These are phyloP conservation scores for Globicephala melas DNA, from an alignment of 2,113 vertebrate species.

Conservation along the genomic window DNA sequence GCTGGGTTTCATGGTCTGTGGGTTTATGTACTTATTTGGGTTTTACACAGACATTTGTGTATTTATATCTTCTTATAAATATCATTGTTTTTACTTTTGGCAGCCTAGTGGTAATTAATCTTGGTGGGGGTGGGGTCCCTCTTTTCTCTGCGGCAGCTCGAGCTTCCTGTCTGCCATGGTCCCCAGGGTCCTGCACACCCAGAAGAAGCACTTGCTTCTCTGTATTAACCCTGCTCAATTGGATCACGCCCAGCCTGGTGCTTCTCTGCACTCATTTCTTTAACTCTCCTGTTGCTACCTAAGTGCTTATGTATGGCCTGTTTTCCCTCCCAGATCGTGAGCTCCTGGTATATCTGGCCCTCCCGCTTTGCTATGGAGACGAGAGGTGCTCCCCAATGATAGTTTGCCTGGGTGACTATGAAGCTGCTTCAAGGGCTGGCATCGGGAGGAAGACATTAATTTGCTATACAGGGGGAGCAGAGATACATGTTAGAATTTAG, in stretches of 20 bases:
- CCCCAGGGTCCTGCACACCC: no score
- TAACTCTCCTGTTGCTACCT: background rate
- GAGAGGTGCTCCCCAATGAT: background rate
- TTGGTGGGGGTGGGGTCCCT: background rate
- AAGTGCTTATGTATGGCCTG: background rate
- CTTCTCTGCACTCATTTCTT: background rate
- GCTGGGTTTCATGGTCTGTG: background rate
- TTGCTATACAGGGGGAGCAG: background rate
- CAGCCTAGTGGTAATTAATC: background rate
- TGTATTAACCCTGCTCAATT: rapidly evolving
- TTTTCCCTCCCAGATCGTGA: background rate
- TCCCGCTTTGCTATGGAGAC: background rate
- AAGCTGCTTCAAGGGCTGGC: background rate
- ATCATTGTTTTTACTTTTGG: background rate
- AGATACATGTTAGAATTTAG: background rate
- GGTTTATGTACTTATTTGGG: background rate
- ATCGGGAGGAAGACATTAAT: background rate
- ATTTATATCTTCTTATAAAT: background rate
- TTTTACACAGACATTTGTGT: background rate
- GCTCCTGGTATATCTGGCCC: background rate
- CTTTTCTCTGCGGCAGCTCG: background rate
- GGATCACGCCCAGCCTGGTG: background rate
- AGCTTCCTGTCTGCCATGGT: background rate
- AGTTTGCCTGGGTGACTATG: background rate
- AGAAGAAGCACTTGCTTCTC: background rate